Base-by-base conservation (phyloP, 64 coral and sea anemone species). In the Actinia equina region DNA sequence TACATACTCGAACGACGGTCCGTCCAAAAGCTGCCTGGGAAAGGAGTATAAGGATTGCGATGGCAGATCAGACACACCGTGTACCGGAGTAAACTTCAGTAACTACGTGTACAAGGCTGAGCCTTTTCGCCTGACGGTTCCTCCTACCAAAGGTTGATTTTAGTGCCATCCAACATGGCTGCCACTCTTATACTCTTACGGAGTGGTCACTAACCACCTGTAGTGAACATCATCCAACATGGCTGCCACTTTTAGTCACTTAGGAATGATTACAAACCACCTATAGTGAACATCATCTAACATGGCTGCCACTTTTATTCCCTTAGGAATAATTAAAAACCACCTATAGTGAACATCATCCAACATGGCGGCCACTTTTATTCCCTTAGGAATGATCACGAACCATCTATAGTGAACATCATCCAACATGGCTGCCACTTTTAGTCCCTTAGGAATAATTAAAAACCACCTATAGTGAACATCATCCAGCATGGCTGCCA, bases 51-150 rank as follows among this genome's bases (percentile, higher is more conserved):
- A 52, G 43, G 2, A 43, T 17, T 81, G 78, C 15, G 78, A 51
- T 22, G 5, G 44, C 9, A 19, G 42, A 2, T 52, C 43, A 13
- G 49, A 81, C 19, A 23, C 49, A 1, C 78, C 78, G 2, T 81
- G 78, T 20, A 52, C 78, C 4, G 78, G 78, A 20, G 78, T 49
- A 5, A n/a, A 52, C 2, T 52, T 44, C 16, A 81, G 43, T 20
- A 81, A 81, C 43, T 81, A 49, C 22, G 78, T 81, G 42, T 81
- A 81, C 22, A 81, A 49, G 44, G 78, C 78, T 30, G 23, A 65
- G 62, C 2, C 69, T 74, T 0, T 74, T 25, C 69, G 9, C 14
- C 69, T 26, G 23, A 74, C 69, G 6, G 4, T 13, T 41, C 1
- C 69, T 1, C 69, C 69, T 12, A 74, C 69, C 1, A 3, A 37